Base-by-base conservation (phyloP, 2,888 invertebrate genomes). In the Drosophila cyrtoloma region DNA sequence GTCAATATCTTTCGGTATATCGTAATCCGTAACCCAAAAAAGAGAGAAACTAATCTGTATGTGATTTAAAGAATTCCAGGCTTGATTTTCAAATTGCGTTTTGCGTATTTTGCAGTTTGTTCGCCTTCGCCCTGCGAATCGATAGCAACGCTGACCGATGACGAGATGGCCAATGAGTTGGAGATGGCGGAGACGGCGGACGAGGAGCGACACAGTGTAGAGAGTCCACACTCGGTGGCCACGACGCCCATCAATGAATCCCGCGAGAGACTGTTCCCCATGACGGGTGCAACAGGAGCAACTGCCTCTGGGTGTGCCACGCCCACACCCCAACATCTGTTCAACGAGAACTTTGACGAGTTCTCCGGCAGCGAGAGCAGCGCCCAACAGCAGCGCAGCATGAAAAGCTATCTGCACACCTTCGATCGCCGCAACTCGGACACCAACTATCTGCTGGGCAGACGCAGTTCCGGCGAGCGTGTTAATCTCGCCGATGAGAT, bases 101-200 rank as follows among this genome's bases (percentile, higher is more conserved):
- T 19, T 22, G 33, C 47, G 60, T 68, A 5, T 9, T 65, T 96
- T 53, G 94, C 95, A 84, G 96, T 96, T n/a, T 96, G 96, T 86
- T 97, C 97, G 28, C 97, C 97, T 0, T 97, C 97, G 2, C 97
- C 97, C 0, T 96, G 97, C 89, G 96, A 96, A 74, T 97, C 97
- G 5, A 93, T 97, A 39, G 95, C 95, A 74, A 96, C 96, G 64
- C 94, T 95, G 42, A 94, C 95, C 0, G 96, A 95, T 76, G 94
- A 94, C 32, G 95, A 96, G 26, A 94, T 79, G 19, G 82, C 70
- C 9, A 71, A 74, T 33, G 71, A 77, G n/a, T 3, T 47, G 59
- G 50, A 30, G 50, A 28, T 39, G 52, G 77, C 77, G 0, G 61
- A 73, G n/a, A 76, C 77, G 0, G 60, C 72, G 19, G 82, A 84